These are phyloP conservation scores for Raja brachyura DNA, from an alignment of 2,113 vertebrate species.

Conservation along the genomic window DNA sequence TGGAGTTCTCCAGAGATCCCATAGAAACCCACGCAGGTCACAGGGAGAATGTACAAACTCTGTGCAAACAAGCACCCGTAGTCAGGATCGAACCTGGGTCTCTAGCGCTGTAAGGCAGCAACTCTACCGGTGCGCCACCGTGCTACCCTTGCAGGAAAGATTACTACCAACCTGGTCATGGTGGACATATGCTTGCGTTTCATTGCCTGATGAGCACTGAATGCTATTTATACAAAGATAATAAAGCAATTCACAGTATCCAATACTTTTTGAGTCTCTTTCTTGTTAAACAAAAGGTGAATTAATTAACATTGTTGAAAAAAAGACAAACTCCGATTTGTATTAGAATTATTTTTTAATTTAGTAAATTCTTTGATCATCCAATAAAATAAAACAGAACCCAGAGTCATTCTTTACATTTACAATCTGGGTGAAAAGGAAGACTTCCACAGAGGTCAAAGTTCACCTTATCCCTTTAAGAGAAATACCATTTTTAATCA, in stretches of 20 bases:
- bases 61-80: too few species aligned
- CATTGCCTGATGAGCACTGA: not conserved
- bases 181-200: too few species aligned
- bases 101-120: too few species aligned
- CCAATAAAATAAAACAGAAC: slow-evolving; percentile 53
- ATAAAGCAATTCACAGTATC: not conserved
- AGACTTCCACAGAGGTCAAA: slow-evolving; percentile 73
- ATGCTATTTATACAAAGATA: not conserved
- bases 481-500: slow-evolving; percentile 55
- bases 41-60: too few species aligned
- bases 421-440: slow-evolving; percentile 56
- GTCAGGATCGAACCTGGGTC: too few species aligned
- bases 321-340: not conserved
- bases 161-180: too few species aligned
- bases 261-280: not conserved
- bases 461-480: slow-evolving; percentile 61
- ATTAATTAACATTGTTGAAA: not conserved
- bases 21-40: too few species aligned
- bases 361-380: slow-evolving; percentile 58
- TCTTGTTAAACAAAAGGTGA: not conserved
- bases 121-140: too few species aligned
- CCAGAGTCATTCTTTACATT: slow-evolving; percentile 41
- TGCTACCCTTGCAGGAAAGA: too few species aligned
- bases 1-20: too few species aligned
- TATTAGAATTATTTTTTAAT: slow-evolving; percentile 41